Evolutionary conservation across 2,888 invertebrate genomes (phyloP).

Genomic region (Sinohyriopsis cumingii): DNA sequence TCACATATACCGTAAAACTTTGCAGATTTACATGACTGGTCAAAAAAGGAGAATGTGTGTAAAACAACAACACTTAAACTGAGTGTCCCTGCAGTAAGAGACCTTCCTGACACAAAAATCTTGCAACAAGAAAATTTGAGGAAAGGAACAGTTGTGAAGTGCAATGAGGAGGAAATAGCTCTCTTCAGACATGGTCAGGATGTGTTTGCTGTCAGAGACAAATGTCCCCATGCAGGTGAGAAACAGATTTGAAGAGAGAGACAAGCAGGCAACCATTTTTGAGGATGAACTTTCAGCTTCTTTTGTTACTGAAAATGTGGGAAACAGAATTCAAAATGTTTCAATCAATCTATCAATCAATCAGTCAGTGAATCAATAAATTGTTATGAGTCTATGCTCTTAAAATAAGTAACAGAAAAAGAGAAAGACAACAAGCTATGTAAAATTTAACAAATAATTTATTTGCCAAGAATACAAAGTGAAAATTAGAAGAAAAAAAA

Average conservation of each 20-base stretch:
- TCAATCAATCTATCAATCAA: neutral
- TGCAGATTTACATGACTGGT: slow-evolving; percentile 63
- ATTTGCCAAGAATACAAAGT: no score
- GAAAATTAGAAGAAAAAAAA: no score
- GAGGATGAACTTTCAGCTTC: no score
- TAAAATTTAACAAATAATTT: no score
- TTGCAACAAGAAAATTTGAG: neutral
- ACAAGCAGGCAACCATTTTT: neutral
- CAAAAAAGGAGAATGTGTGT: slow-evolving; percentile 37
- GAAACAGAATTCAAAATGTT: neutral
- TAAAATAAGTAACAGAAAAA: no score
- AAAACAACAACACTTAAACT: slow-evolving; percentile 23
- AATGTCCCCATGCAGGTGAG: slow-evolving; percentile 67
- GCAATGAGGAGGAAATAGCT: slow-evolving; percentile 61
- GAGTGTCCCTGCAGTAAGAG: neutral
- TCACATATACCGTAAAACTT: neutral
- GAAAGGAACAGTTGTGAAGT: slow-evolving; percentile 43
- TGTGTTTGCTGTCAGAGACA: slow-evolving; percentile 62
- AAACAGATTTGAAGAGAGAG: slow-evolving; percentile 2
- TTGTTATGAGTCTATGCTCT: no score
- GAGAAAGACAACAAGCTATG: no score
- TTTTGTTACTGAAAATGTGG: no score
- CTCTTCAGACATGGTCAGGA: slow-evolving; percentile 52
- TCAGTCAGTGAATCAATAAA: no score
- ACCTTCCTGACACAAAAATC: neutral